Percentiles rank a stretch among this genome's conserved stretches.
These are phyloP conservation scores for Blera fallax DNA, from an alignment of 2,888 invertebrate genomes.

Conservation along the genomic window DNA sequence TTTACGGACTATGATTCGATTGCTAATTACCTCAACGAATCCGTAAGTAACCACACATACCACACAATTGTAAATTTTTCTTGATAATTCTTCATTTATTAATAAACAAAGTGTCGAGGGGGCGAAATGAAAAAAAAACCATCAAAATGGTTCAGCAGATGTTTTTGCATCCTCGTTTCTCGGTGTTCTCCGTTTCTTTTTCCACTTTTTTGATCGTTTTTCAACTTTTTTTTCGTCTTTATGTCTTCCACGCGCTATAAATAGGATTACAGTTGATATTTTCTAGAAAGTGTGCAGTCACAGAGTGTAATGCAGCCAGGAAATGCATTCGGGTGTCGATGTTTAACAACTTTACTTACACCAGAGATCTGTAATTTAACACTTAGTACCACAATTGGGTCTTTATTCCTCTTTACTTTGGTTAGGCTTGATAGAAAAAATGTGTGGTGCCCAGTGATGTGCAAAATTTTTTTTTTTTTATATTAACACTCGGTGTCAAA, in stretches of 20 bases:
- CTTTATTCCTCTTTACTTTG: slow-evolving; percentile 46
- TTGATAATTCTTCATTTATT: slow-evolving; percentile 2
- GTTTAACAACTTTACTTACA: slow-evolving; percentile 49
- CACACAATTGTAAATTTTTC: neutral
- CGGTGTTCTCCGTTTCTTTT: slow-evolving; percentile 37
- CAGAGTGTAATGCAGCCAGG: slow-evolving; percentile 53
- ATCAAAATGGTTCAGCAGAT: slow-evolving; percentile 63
- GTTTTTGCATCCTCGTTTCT: slow-evolving; percentile 67
- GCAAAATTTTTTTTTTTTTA: neutral
- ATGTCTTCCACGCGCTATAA: slow-evolving; percentile 57
- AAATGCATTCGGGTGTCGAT: slow-evolving; percentile 67
- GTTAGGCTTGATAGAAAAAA: slow-evolving; percentile 18
- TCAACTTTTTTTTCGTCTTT: slow-evolving; percentile 11
- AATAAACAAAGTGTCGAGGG: slow-evolving; percentile 36
- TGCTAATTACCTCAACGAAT: slow-evolving; percentile 73
- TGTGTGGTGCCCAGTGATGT: neutral
- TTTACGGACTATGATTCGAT: slow-evolving; percentile 73
- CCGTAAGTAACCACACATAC: slow-evolving; percentile 46
- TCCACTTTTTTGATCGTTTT: slow-evolving; percentile 25
- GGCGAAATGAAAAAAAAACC: slow-evolving; percentile 11
- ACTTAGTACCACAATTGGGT: slow-evolving; percentile 67
- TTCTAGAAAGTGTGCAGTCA: slow-evolving; percentile 69
- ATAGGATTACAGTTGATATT: slow-evolving; percentile 70
- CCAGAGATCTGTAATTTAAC: slow-evolving; percentile 58
- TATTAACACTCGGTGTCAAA: neutral